phyloP scores from a whole-genome alignment of 1,140 invertebrate species.

The Hermetia illucens region DNA sequence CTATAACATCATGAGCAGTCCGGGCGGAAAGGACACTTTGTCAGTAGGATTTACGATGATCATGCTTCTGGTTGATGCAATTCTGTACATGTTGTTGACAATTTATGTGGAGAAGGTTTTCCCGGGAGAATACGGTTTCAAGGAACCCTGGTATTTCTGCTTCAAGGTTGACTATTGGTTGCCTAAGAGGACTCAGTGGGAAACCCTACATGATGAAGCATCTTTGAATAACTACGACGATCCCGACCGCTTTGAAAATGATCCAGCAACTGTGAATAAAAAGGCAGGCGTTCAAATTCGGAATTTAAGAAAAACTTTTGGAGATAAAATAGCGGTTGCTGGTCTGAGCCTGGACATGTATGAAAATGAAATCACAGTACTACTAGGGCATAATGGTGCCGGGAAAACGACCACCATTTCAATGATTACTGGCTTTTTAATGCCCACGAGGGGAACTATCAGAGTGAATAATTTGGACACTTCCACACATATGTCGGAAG shows the following conservation, averaged over 20 bases:
- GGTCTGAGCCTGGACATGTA: slow-evolving; percentile 56
- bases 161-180: slow-evolving; percentile 40
- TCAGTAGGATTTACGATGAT: too few relatives aligned
- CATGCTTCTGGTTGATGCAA: slow-evolving; percentile 42
- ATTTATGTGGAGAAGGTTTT: slow-evolving; percentile 57
- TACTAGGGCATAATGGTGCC: slow-evolving; percentile 57
- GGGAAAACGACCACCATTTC: slow-evolving; percentile 47
- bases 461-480: slow-evolving; percentile 54
- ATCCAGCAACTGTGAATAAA: not conserved
- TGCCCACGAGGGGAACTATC: slow-evolving; percentile 51
- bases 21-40: too few relatives aligned
- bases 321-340: slow-evolving; percentile 44
- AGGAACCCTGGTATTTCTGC: slow-evolving; percentile 54
- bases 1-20: too few relatives aligned
- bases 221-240: slow-evolving; percentile 28
- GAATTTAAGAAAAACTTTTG: slow-evolving; percentile 36
- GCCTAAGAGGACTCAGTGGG: not conserved
- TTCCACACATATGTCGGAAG: slow-evolving; percentile 31
- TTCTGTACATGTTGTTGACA: slow-evolving; percentile 46
- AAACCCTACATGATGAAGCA: slow-evolving; percentile 1
- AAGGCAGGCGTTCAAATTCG: slow-evolving; percentile 12
- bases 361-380: slow-evolving; percentile 46
- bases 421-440: slow-evolving; percentile 61
- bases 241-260: slow-evolving; percentile 4
- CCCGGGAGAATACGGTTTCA: slow-evolving; percentile 48